phyloP scores from a whole-genome alignment of 2,888 invertebrate genomes.

The Mimas tiliae region DNA sequence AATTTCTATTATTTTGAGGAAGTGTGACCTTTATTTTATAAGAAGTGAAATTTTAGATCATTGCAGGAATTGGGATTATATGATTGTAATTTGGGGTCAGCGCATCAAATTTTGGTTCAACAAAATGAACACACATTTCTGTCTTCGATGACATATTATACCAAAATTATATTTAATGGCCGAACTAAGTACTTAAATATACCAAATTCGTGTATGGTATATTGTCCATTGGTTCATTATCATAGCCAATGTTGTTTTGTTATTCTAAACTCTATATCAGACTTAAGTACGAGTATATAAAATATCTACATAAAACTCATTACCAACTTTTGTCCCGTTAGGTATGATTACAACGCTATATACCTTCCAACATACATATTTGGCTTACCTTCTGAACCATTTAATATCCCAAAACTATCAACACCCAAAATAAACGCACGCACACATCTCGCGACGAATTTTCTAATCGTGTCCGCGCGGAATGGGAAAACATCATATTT shows the following conservation, averaged over 20 bases:
- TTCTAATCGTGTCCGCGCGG: slow-evolving; percentile 82
- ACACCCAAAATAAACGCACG: slow-evolving; percentile 40
- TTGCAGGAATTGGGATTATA: background rate
- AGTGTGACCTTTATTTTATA: background rate
- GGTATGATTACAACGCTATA: background rate
- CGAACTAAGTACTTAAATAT: too few species aligned
- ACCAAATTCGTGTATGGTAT: too few species aligned
- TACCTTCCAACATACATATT: background rate
- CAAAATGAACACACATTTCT: background rate
- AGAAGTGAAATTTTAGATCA: background rate
- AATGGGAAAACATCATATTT: slow-evolving; percentile 83
- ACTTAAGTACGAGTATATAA: too few species aligned
- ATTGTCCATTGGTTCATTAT: too few species aligned
- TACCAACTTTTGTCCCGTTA: background rate
- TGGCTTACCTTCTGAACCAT: background rate
- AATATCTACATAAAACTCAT: background rate
- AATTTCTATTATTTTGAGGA: slow-evolving; percentile 3
- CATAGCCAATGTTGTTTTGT: too few species aligned
- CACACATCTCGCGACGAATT: slow-evolving; percentile 69
- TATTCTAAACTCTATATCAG: too few species aligned
- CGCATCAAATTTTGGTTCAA: background rate
- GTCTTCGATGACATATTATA: background rate
- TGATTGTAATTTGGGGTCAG: background rate
- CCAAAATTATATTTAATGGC: too few species aligned
- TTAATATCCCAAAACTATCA: slow-evolving; percentile 51